Evolutionary conservation across 2,888 invertebrate genomes (phyloP).

Genomic region (Alviniconcha strummeri): DNA sequence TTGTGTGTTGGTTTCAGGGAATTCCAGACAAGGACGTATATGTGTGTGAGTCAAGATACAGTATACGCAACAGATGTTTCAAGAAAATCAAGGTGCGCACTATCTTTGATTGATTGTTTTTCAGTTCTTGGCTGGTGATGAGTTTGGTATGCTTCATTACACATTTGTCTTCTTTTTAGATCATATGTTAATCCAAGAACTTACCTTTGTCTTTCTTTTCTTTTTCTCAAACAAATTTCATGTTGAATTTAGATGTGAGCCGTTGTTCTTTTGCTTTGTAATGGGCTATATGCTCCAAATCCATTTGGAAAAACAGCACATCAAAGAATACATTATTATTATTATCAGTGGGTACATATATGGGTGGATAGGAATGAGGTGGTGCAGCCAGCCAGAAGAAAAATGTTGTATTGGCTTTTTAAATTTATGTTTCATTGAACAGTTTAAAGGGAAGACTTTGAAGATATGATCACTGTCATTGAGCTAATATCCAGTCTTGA

Average conservation of each 20-base stretch:
- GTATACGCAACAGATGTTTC: conserved; percentile 88
- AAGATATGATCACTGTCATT: no score
- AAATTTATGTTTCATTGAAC: no score
- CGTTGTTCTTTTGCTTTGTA: not conserved
- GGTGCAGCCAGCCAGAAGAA: no score
- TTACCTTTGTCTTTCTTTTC: no score
- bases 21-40: conserved; percentile 94
- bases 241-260: not conserved
- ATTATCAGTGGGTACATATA: no score
- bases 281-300: not conserved
- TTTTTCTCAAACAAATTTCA: not conserved
- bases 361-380: no score
- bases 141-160: not conserved
- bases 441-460: no score
- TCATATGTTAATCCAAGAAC: not conserved
- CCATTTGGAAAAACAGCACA: not conserved
- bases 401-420: no score
- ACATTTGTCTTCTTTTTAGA: not conserved
- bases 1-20: conserved; percentile 73
- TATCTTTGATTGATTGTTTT: conserved; percentile 7
- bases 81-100: conserved; percentile 85
- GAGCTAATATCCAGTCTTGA: no score
- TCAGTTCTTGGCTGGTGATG: not conserved
- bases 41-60: conserved; percentile 97
- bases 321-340: no score